Evolutionary conservation across 2,888 invertebrate genomes (phyloP).

Genomic region (Noctua janthe): DNA sequence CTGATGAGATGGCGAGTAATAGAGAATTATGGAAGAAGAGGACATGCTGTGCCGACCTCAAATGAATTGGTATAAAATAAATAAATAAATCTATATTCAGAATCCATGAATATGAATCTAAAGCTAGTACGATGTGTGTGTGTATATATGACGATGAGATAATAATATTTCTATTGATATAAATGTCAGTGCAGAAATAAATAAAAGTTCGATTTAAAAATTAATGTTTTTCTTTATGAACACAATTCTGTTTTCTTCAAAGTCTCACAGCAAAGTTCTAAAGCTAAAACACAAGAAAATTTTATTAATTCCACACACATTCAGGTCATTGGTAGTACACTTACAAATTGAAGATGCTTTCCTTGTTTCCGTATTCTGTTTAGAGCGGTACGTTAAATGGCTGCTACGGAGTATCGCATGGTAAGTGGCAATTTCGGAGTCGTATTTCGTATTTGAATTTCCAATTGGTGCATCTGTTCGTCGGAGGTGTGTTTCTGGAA

Average conservation of each 20-base stretch:
- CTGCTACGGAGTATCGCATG: conserved; percentile 28
- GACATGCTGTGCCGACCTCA: no score
- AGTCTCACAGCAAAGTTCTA: background rate
- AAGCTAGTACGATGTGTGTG: no score
- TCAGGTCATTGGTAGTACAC: conserved; percentile 24
- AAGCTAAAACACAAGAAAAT: background rate
- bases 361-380: conserved; percentile 57
- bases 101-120: no score
- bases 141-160: no score
- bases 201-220: no score
- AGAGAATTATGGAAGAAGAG: no score
- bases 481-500: background rate
- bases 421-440: conserved; percentile 43
- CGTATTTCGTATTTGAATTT: conserved; percentile 29
- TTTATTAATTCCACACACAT: conserved; percentile 48
- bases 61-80: no score
- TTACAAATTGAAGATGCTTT: conserved; percentile 46
- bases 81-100: no score
- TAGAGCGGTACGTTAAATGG: conserved; percentile 49
- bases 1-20: no score
- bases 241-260: background rate
- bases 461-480: conserved; percentile 34
- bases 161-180: no score
- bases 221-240: no score
- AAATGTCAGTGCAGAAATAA: no score